Evolutionary conservation across 2,113 vertebrate genomes (phyloP), one percentile per base, ranked within the genome.

Genomic region (Lampris incognitus): DNA sequence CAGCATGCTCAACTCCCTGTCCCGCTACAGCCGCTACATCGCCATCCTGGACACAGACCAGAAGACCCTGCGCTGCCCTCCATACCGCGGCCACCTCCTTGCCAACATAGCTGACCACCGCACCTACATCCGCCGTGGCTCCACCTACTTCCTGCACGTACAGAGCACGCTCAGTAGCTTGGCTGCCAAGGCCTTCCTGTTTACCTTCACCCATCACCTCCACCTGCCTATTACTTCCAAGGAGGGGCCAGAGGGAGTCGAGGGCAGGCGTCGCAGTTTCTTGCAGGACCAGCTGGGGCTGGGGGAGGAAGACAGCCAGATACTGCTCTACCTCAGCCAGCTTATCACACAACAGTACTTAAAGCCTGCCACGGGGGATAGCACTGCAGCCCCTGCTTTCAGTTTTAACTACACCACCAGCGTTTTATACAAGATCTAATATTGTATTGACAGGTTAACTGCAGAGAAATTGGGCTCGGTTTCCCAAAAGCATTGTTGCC

Each of bases 371-470:
- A 76, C 84, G 0, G 93, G 82, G 50, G 69, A 84, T 74, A 76
- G 59, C 1, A 88, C 70, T 8, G 74, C 77, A 58, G 40, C 86
- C 36, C 93, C 95, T 6, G 80, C 90, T 85, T 98, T 99, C 89
- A 95, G 93, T 93, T 99, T 98, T 91, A 95, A 96, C 93, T 99
- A 99, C 1, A 95, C 96, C 76, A 96, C 95, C 93, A 98, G 97
- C 93, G 92, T 95, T 95, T 95, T 98, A 92, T 98, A 97, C 92
- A 99, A 99, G 91, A 99, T 99, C 91, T 99, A 93, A 94, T 78
- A 13, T 40, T 37, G 6, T 6, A 50, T 49, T 9, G 42, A 48
- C 60, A 48, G 46, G 40, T 72, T 50, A 40, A 61, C 59, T 61
- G 39, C 9, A 40, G 1, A 8, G 37, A 5, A 58, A 55, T 13